These are phyloP conservation scores for Agrochola macilenta DNA, from an alignment of 2,888 invertebrate species.

Conservation along the genomic window DNA sequence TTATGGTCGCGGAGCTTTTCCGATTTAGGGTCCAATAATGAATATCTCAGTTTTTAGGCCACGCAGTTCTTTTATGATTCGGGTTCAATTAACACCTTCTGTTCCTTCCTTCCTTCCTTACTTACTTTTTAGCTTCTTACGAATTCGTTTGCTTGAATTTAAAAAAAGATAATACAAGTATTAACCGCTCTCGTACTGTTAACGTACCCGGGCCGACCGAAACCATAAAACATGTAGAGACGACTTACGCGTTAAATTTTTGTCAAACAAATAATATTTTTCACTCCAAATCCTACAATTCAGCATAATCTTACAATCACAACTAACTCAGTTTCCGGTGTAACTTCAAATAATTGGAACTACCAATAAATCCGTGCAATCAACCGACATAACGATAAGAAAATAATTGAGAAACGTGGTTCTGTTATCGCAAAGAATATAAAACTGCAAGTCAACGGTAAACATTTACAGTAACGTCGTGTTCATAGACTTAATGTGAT, in stretches of 20 bases:
- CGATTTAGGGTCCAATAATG: neutral
- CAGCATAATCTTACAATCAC: neutral
- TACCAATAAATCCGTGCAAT: conserved; percentile 30
- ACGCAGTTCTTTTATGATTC: neutral
- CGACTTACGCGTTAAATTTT: conserved; percentile 6
- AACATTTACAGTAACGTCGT: neutral
- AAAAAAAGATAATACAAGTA: neutral
- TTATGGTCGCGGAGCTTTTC: too few relatives aligned
- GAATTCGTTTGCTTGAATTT: neutral
- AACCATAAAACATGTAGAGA: neutral
- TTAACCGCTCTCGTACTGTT: too few relatives aligned
- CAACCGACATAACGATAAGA: conserved; percentile 39
- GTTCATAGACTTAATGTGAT: neutral
- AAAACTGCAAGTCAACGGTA: conserved; percentile 20
- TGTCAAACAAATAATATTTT: neutral
- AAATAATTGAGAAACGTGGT: conserved; percentile 30
- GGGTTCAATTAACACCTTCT: neutral
- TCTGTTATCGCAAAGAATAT: conserved; percentile 37
- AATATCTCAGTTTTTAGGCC: neutral
- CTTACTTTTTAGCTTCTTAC: neutral
- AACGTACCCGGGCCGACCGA: too few relatives aligned
- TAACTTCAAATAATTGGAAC: conserved; percentile 26
- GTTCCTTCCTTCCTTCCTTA: too few relatives aligned
- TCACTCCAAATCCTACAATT: neutral
- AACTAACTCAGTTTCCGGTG: neutral